Percentiles rank a stretch among this genome's conserved stretches.
Evolutionary conservation across 2,113 vertebrate genomes (phyloP).

Genomic region (Pterocles gutturalis): DNA sequence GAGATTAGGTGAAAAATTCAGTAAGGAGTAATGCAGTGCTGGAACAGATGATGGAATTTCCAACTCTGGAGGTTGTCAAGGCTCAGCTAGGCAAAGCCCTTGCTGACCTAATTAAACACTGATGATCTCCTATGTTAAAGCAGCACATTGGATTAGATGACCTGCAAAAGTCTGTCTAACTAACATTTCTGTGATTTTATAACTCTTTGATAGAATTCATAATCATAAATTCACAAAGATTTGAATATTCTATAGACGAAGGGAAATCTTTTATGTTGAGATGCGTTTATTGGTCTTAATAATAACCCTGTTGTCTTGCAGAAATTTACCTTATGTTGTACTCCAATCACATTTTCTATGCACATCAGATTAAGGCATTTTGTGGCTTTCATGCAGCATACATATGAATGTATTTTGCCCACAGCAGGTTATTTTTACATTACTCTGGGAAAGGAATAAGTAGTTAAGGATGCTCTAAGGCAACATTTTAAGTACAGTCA

Average conservation of each 20-base stretch:
- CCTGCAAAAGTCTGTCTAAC: background rate
- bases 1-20: background rate
- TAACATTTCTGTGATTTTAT: background rate
- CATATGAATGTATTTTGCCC: background rate
- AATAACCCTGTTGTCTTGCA: background rate
- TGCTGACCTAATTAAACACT: background rate
- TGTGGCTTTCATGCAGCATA: background rate
- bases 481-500: background rate
- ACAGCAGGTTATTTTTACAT: background rate
- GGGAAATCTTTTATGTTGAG: background rate
- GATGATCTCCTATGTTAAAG: background rate
- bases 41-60: background rate
- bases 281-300: background rate
- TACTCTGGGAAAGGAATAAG: background rate
- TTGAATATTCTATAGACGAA: background rate
- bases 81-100: background rate
- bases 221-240: background rate
- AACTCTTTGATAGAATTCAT: background rate
- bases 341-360: background rate
- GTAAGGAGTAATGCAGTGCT: background rate
- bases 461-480: background rate
- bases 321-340: background rate
- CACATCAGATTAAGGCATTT: background rate
- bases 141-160: background rate
- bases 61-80: background rate